Evolutionary conservation across 2,797 vertebrate genomes (phyloP).

Genomic region (Molothrus ater): DNA sequence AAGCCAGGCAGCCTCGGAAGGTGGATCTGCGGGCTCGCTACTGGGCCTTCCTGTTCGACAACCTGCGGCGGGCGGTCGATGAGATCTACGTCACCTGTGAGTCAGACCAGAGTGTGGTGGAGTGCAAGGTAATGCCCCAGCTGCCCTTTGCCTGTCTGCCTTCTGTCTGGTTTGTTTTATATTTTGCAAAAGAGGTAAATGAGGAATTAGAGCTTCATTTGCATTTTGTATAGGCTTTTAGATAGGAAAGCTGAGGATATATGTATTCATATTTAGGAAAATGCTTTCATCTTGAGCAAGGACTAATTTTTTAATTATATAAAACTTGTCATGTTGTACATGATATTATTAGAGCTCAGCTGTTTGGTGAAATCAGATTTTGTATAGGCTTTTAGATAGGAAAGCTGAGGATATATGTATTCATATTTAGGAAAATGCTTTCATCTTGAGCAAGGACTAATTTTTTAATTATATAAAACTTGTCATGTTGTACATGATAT

Average conservation of each 20-base stretch:
- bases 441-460: not conserved
- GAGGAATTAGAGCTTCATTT: not conserved
- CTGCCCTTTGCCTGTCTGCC: not conserved
- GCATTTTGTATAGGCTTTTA: not conserved
- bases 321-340: not conserved
- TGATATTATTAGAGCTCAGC: not conserved
- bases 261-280: not conserved
- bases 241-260: not conserved
- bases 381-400: too few species aligned
- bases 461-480: not conserved
- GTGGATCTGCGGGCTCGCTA: conserved; percentile 94
- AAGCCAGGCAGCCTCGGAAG: conserved; percentile 90
- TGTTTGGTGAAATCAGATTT: too few species aligned
- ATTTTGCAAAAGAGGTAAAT: not conserved
- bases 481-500: not conserved
- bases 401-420: not conserved
- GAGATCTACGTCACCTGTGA: conserved; percentile 99
- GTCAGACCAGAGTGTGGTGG: conserved; percentile 98
- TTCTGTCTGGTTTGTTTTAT: accelerated
- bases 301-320: not conserved
- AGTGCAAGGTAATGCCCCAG: conserved; percentile 88
- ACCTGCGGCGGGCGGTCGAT: conserved; percentile 93
- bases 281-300: not conserved
- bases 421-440: not conserved
- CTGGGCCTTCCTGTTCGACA: conserved; percentile 99